These are phyloP conservation scores for Lagorchestes hirsutus DNA, from an alignment of 2,797 vertebrate genomes.

Conservation along the genomic window DNA sequence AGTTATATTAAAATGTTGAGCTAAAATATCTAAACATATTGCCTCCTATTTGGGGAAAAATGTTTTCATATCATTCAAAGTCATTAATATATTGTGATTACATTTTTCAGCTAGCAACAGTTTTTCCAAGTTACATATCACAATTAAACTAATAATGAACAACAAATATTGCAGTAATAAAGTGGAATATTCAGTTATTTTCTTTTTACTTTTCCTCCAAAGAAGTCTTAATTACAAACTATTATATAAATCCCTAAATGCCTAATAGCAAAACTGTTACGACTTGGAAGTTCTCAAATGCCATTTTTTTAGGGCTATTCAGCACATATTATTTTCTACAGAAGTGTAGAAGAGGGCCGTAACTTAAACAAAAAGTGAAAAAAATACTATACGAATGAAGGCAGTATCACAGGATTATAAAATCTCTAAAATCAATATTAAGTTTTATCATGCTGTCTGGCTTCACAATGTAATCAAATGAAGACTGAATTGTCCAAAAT, in stretches of 20 bases:
- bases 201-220: slow-evolving; percentile 13
- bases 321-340: not conserved
- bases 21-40: slow-evolving; percentile 5
- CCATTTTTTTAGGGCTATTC: slow-evolving; percentile 5
- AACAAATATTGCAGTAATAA: slow-evolving; percentile 22
- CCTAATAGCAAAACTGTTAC: slow-evolving; percentile 11
- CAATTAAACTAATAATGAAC: slow-evolving; percentile 37
- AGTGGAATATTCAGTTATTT: not conserved
- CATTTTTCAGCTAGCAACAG: not conserved
- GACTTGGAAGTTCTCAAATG: not conserved
- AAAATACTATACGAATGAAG: not conserved
- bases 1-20: not conserved
- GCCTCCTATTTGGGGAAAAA: slow-evolving; percentile 25
- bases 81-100: slow-evolving; percentile 41
- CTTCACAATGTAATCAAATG: slow-evolving; percentile 56
- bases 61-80: not conserved
- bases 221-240: slow-evolving; percentile 17
- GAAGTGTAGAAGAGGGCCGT: not conserved
- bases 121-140: slow-evolving; percentile 39
- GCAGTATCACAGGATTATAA: not conserved
- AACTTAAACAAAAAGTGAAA: slow-evolving; percentile 49
- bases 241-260: not conserved
- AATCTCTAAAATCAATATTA: slow-evolving; percentile 57
- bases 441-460: slow-evolving; percentile 28
- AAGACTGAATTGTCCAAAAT: slow-evolving; percentile 61